These are phyloP conservation scores for Clarias platycephalus DNA, from an alignment of 2,797 vertebrate genomes.

Conservation along the genomic window DNA sequence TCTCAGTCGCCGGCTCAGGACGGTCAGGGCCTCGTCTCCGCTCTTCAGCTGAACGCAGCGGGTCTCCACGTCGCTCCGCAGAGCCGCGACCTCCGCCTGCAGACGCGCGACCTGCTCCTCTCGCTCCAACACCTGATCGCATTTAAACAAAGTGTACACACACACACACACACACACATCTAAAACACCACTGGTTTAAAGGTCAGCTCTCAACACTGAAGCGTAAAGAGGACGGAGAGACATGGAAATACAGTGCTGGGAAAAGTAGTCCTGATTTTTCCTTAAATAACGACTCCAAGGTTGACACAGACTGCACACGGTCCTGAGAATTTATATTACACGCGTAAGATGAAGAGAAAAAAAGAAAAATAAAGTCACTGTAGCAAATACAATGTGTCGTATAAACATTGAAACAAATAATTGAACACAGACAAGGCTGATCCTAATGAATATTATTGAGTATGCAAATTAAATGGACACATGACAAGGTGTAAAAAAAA, in stretches of 20 bases:
- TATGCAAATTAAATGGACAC: too few relatives aligned
- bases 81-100: conserved; percentile 55
- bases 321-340: too few relatives aligned
- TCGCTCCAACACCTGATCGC: conserved; percentile 53
- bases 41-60: conserved; percentile 63
- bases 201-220: not conserved
- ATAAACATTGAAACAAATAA: too few relatives aligned
- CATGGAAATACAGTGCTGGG: not conserved
- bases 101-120: conserved; percentile 54
- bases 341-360: too few relatives aligned
- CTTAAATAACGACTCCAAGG: too few relatives aligned
- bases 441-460: too few relatives aligned
- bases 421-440: too few relatives aligned
- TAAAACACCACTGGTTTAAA: not conserved
- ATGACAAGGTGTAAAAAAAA: too few relatives aligned
- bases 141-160: conserved; percentile 15
- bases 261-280: too few relatives aligned
- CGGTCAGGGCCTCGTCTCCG: conserved; percentile 62
- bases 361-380: too few relatives aligned
- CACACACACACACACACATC: not conserved
- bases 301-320: too few relatives aligned
- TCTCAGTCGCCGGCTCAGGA: conserved; percentile 61
- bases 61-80: conserved; percentile 60
- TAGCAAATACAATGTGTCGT: too few relatives aligned
- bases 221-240: not conserved